Evolutionary conservation across 2,888 invertebrate species (phyloP).

Genomic region (Philopedon plagiatum): DNA sequence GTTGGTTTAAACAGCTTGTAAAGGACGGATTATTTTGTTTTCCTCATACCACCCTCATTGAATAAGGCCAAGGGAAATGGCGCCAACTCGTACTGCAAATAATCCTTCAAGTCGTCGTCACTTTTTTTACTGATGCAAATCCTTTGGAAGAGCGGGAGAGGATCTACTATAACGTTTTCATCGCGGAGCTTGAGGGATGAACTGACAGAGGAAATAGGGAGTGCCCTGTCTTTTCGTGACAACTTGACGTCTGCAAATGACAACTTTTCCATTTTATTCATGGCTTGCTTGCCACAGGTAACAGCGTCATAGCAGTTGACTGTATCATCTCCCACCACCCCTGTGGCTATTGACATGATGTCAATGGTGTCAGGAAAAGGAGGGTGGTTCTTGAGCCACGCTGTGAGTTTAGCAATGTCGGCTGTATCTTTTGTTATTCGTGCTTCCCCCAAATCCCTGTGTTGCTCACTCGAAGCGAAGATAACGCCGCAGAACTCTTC

Average conservation of each 20-base stretch:
- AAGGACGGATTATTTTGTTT: slow-evolving; percentile 21
- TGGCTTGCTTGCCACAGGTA: slow-evolving; percentile 36
- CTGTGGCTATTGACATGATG: slow-evolving; percentile 50
- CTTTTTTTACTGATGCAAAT: no score
- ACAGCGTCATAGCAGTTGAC: slow-evolving; percentile 39
- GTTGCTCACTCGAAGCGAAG: slow-evolving; percentile 59
- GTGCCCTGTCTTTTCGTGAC: no score
- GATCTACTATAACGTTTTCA: no score
- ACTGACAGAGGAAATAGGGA: no score
- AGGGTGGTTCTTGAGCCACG: slow-evolving; percentile 55
- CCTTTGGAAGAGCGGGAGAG: no score
- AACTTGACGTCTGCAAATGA: no score
- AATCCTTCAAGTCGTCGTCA: no score
- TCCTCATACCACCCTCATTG: slow-evolving; percentile 32
- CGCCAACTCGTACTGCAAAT: slow-evolving; percentile 54
- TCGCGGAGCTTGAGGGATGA: no score
- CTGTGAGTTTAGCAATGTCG: slow-evolving; percentile 55
- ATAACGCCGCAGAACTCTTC: not conserved
- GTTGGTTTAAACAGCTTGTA: not conserved
- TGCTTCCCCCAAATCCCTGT: slow-evolving; percentile 58
- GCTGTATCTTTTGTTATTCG: slow-evolving; percentile 59
- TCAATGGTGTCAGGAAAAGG: slow-evolving; percentile 56
- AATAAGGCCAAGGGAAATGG: slow-evolving; percentile 50
- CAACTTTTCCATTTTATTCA: not conserved
- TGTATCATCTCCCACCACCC: slow-evolving; percentile 42